These are phyloP conservation scores for Pterocles gutturalis DNA, from an alignment of 2,113 vertebrate genomes.

Conservation along the genomic window DNA sequence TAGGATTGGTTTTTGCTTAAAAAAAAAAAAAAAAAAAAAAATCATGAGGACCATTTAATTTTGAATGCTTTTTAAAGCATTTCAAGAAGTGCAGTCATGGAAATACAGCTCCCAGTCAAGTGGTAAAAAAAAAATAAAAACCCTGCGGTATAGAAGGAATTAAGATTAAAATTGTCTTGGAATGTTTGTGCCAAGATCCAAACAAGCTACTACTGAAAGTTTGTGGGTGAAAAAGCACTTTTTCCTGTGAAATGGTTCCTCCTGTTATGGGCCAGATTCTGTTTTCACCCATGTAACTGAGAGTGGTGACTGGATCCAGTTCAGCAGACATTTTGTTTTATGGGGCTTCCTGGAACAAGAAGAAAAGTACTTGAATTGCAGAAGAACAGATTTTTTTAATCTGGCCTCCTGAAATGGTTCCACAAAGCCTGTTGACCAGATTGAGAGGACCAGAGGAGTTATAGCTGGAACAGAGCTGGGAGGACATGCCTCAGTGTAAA, in stretches of 20 bases:
- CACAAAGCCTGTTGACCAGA: not conserved
- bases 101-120: not conserved
- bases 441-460: not conserved
- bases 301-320: not conserved
- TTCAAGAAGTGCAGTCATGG: not conserved
- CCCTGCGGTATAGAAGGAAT: not conserved
- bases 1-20: not conserved
- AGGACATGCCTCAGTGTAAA: not conserved
- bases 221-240: not conserved
- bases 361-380: not conserved
- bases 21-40: not conserved
- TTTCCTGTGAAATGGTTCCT: not conserved
- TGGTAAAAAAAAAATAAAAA: not conserved
- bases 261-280: not conserved
- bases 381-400: not conserved
- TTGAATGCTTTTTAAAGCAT: not conserved
- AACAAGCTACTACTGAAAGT: not conserved
- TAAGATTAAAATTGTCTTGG: not conserved
- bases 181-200: not conserved
- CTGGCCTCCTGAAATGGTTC: not conserved
- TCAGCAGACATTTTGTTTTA: conserved; percentile 2
- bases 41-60: not conserved
- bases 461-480: not conserved
- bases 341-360: not conserved
- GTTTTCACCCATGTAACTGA: not conserved